Evolutionary conservation across 2,888 invertebrate species (phyloP).

Genomic region (Lasioglossum malachurum): DNA sequence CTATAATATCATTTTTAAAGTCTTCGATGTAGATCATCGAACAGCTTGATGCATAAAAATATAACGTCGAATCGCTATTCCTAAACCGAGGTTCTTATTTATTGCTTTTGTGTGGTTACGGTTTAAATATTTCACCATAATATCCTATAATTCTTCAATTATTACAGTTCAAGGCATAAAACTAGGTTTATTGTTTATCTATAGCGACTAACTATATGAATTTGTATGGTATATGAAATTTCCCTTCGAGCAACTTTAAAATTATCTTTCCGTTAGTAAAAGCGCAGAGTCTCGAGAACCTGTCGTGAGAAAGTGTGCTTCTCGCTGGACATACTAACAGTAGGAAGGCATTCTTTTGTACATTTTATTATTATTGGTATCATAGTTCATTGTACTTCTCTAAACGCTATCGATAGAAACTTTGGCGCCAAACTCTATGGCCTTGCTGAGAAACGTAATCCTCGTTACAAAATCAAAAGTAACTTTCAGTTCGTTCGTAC

Average conservation of each 20-base stretch:
- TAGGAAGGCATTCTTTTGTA: constrained; percentile 65
- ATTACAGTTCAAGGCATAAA: constrained; percentile 15
- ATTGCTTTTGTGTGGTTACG: constrained; percentile 47
- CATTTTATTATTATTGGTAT: constrained; percentile 55
- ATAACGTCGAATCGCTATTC: constrained; percentile 32
- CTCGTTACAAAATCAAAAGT: constrained; percentile 11
- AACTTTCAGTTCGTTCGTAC: constrained; percentile 21
- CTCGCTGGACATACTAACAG: constrained; percentile 32
- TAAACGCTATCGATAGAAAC: constrained; percentile 50
- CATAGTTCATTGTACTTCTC: constrained; percentile 54
- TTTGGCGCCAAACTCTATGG: constrained; percentile 55
- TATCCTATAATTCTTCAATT: constrained; percentile 7
- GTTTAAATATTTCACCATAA: constrained; percentile 27
- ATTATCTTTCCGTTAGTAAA: constrained; percentile 24
- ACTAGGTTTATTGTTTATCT: constrained; percentile 21
- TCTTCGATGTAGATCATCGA: constrained; percentile 25
- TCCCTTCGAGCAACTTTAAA: constrained; percentile 5
- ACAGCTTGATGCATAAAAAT: constrained; percentile 27
- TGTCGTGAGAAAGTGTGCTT: constrained; percentile 27
- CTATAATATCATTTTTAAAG: neutral
- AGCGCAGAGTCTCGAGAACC: constrained; percentile 20
- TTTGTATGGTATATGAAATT: neutral
- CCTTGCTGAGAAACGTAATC: constrained; percentile 19
- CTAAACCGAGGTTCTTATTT: constrained; percentile 33
- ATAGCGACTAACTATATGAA: constrained; percentile 8